Conservation (phyloP, 2,888 invertebrate species). For the Cheilosia vulpina region DNA sequence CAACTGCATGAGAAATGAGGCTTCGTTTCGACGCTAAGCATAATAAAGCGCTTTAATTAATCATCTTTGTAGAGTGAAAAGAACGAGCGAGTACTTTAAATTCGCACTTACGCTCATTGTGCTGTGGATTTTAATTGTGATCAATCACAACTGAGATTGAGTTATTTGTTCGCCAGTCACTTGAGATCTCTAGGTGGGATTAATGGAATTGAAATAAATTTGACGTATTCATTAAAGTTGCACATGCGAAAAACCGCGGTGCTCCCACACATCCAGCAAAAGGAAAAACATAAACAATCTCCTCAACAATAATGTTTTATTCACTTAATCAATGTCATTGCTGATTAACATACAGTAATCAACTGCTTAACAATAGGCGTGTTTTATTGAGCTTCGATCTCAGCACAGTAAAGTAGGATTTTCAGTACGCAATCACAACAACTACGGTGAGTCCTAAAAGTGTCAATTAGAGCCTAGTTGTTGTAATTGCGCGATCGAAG, state of each 20-base stretch:
- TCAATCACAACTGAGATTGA: slow-evolving; percentile 26
- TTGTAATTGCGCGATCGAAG: too few species aligned
- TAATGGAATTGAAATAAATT: slow-evolving; percentile 16
- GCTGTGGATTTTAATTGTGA: slow-evolving; percentile 25
- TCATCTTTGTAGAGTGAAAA: slow-evolving; percentile 16
- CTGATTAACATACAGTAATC: too few species aligned
- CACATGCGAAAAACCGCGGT: background rate
- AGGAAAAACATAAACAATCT: too few species aligned
- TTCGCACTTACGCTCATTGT: slow-evolving; percentile 32
- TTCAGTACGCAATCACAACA: too few species aligned
- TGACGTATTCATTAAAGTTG: slow-evolving; percentile 8
- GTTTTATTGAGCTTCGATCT: too few species aligned
- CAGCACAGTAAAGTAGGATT: too few species aligned
- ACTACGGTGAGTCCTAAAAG: too few species aligned
- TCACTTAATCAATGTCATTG: too few species aligned
- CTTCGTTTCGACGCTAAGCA: slow-evolving; percentile 18
- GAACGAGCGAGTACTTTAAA: slow-evolving; percentile 19
- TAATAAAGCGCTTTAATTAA: slow-evolving; percentile 35
- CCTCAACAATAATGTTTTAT: too few species aligned
- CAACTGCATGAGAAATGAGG: slow-evolving; percentile 24
- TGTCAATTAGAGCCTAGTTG: too few species aligned
- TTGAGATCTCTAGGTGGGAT: slow-evolving; percentile 24
- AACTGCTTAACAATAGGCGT: too few species aligned
- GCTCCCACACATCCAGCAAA: background rate
- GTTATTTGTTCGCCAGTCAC: slow-evolving; percentile 24